These are phyloP conservation scores for Channa striata DNA, from an alignment of 2,797 vertebrate species.

Conservation along the genomic window DNA sequence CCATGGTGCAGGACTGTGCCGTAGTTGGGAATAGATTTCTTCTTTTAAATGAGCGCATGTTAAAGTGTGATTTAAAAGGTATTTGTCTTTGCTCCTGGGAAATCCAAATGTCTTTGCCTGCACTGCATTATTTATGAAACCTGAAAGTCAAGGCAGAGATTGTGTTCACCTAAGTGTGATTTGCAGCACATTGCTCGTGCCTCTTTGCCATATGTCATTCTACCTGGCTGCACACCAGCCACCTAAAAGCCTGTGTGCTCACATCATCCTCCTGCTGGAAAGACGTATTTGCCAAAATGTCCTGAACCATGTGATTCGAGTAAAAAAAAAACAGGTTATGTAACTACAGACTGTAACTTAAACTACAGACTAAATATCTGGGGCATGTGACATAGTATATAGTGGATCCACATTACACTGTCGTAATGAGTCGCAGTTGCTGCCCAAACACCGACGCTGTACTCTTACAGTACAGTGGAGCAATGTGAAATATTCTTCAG, in stretches of 20 bases:
- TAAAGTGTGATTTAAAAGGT: constrained; percentile 78
- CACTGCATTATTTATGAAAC: constrained; percentile 82
- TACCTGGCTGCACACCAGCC: constrained; percentile 75
- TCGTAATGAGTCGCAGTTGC: constrained; percentile 11
- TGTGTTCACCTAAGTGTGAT: constrained; percentile 78
- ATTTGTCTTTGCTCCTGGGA: constrained; percentile 79
- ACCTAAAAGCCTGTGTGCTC: constrained; percentile 66
- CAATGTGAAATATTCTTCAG: neutral
- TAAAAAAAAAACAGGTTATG: constrained; percentile 17
- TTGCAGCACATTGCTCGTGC: constrained; percentile 64
- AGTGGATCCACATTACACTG: constrained; percentile 8
- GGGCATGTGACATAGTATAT: constrained; percentile 12
- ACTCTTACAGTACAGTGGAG: no score
- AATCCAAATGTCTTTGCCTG: constrained; percentile 74
- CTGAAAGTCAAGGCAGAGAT: constrained; percentile 77
- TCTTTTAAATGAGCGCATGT: constrained; percentile 59
- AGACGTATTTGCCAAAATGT: constrained; percentile 60
- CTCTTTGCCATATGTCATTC: constrained; percentile 70
- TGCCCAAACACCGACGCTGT: neutral
- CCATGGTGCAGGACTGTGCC: constrained; percentile 19
- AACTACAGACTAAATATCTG: constrained; percentile 20
- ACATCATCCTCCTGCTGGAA: constrained; percentile 57
- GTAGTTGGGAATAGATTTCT: constrained; percentile 36
- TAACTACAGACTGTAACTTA: constrained; percentile 21
- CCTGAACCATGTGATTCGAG: constrained; percentile 38